These are phyloP conservation scores for Pangasianodon hypophthalmus DNA, from an alignment of 2,113 vertebrate genomes.

Conservation along the genomic window DNA sequence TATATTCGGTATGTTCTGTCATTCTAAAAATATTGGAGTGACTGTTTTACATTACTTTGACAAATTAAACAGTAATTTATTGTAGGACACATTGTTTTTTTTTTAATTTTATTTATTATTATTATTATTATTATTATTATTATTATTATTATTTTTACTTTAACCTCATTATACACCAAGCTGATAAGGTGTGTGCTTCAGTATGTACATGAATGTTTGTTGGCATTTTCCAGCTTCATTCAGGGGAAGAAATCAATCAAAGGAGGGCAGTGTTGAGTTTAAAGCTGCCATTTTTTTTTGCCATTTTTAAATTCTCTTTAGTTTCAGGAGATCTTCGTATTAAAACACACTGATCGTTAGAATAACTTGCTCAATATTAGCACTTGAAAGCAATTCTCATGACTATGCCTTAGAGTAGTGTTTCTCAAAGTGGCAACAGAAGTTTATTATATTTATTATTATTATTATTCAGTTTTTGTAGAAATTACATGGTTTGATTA, in stretches of 20 bases:
- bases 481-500: neutral
- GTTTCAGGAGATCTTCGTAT: too few relatives aligned
- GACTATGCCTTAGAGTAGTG: neutral
- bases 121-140: conserved; percentile 1
- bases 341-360: neutral
- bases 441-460: neutral
- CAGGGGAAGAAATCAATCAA: neutral
- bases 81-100: conserved; percentile 32
- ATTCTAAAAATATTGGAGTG: conserved; percentile 29
- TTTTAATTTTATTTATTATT: neutral
- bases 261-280: neutral
- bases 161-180: neutral
- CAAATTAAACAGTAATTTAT: conserved; percentile 40
- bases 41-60: conserved; percentile 31
- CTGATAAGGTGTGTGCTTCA: neutral
- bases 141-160: neutral
- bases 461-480: too few relatives aligned
- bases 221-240: neutral
- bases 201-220: neutral
- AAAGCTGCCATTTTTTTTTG: neutral
- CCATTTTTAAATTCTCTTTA: neutral
- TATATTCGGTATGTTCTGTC: conserved; percentile 36
- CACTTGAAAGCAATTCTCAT: neutral
- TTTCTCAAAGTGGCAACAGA: neutral
- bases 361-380: neutral